A percentile compares a stretch with the other conserved stretches of the same genome.
Conservation (phyloP, 2,888 invertebrate genomes). For the Pogonocherus hispidulus region DNA sequence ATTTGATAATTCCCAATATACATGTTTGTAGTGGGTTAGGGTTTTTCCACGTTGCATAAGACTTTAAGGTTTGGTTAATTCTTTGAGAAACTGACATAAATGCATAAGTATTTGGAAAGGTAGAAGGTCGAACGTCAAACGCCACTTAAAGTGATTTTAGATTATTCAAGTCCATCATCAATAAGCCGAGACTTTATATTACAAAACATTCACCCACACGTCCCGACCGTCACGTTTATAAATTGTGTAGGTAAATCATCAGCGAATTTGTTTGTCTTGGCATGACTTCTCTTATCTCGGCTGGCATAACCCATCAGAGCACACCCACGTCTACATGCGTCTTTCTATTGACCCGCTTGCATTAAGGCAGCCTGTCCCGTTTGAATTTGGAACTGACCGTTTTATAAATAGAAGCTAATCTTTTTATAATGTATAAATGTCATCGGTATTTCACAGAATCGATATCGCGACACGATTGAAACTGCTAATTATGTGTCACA, state of each 20-base stretch:
- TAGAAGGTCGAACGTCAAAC: too few relatives aligned
- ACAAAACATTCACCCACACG: not conserved
- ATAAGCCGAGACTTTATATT: not conserved
- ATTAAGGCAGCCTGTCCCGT: not conserved
- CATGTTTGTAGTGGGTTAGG: too few relatives aligned
- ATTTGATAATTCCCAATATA: too few relatives aligned
- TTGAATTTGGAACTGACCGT: not conserved
- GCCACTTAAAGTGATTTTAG: too few relatives aligned
- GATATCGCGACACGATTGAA: not conserved
- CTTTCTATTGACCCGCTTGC: not conserved
- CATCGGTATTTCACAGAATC: not conserved
- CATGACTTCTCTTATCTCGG: conserved; percentile 1
- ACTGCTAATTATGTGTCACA: too few relatives aligned
- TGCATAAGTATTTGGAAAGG: too few relatives aligned
- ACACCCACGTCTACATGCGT: not conserved
- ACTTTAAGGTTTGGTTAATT: too few relatives aligned
- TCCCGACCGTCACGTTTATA: not conserved
- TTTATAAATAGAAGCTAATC: not conserved
- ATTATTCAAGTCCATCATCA: not conserved
- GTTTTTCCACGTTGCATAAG: too few relatives aligned
- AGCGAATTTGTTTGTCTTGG: conserved; percentile 15
- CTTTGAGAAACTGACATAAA: too few relatives aligned
- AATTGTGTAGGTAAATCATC: not conserved
- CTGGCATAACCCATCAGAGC: not conserved
- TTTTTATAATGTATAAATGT: not conserved